Conservation (phyloP, 2,797 vertebrate species). For the Orestias chungarensis region DNA sequence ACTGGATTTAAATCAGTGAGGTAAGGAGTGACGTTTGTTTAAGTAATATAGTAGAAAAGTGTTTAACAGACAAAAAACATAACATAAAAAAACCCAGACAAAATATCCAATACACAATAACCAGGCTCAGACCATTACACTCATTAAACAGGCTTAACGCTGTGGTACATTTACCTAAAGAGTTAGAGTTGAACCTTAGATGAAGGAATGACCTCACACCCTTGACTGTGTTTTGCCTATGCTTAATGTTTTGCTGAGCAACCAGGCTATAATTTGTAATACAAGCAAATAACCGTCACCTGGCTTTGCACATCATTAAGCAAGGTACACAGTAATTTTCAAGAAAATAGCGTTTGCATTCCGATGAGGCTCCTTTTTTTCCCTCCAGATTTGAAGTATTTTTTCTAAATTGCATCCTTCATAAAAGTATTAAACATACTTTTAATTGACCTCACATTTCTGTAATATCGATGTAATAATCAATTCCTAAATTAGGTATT, state of each 20-base stretch:
- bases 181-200: neutral
- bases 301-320: neutral
- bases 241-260: neutral
- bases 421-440: neutral
- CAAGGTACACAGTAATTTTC: neutral
- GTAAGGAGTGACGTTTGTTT: neutral
- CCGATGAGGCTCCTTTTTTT: neutral
- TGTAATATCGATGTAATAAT: neutral
- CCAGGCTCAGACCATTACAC: constrained; percentile 3
- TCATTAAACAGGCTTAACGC: constrained; percentile 4
- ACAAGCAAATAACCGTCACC: neutral
- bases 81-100: neutral
- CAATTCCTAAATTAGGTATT: neutral
- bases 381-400: neutral
- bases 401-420: neutral
- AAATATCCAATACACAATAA: neutral
- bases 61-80: neutral
- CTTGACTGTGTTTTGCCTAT: constrained; percentile 4
- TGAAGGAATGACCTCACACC: neutral
- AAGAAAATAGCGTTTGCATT: neutral
- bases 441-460: neutral
- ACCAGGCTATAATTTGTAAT: neutral
- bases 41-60: neutral
- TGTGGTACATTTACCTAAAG: neutral
- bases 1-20: neutral